A percentile compares a stretch with the other conserved stretches of the same genome.
phyloP scores from a whole-genome alignment of 2,113 vertebrate genomes.

The Percina caprodes region DNA sequence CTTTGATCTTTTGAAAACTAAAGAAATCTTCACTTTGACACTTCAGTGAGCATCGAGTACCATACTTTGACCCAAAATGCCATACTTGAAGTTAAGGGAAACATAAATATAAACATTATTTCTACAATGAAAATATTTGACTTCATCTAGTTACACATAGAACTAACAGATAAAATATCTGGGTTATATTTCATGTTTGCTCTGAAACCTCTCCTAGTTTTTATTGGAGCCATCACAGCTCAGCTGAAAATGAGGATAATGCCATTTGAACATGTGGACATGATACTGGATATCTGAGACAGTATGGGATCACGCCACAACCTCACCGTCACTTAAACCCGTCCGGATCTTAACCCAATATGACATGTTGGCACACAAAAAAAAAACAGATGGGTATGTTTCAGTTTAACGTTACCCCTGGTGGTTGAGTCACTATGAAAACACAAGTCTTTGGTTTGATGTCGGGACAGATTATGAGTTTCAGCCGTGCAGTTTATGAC shows the following conservation, averaged over 20 bases:
- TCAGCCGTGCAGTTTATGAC: slow-evolving; percentile 56
- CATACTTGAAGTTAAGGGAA: slow-evolving; percentile 27
- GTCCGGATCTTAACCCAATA: slow-evolving; percentile 63
- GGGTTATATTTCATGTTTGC: slow-evolving; percentile 53
- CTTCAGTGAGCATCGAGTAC: not conserved
- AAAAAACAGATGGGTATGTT: slow-evolving; percentile 78
- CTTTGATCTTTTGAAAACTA: slow-evolving; percentile 9
- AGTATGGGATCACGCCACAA: slow-evolving; percentile 54
- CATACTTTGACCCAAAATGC: slow-evolving; percentile 14
- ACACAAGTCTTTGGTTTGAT: slow-evolving; percentile 74
- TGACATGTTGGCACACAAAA: slow-evolving; percentile 76
- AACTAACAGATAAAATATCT: slow-evolving; percentile 46
- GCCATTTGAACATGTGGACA: slow-evolving; percentile 63
- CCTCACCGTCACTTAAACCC: slow-evolving; percentile 76
- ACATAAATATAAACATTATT: not conserved
- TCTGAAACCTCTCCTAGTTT: slow-evolving; percentile 31
- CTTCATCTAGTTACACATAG: slow-evolving; percentile 37
- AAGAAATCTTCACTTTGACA: slow-evolving; percentile 1
- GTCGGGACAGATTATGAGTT: slow-evolving; percentile 72
- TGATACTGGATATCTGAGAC: slow-evolving; percentile 68
- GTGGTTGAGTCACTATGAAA: slow-evolving; percentile 75
- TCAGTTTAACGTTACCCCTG: slow-evolving; percentile 73
- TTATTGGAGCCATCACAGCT: slow-evolving; percentile 48
- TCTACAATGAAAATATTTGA: slow-evolving; percentile 48
- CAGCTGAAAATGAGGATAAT: slow-evolving; percentile 57